phyloP scores from a whole-genome alignment of 2,113 vertebrate species.

The Amphiprion percula region DNA sequence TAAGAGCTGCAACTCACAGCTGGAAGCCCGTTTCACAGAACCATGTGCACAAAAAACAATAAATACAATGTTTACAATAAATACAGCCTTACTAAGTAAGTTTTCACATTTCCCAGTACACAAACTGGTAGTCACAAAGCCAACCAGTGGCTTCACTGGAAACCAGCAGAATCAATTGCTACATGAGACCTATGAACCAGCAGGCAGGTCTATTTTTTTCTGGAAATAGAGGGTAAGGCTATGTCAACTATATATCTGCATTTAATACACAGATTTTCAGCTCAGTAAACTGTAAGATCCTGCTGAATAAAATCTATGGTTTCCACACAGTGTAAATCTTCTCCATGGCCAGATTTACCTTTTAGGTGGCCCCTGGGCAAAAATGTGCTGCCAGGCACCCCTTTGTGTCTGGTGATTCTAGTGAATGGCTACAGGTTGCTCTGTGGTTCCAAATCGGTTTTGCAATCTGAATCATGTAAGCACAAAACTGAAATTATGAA shows the following conservation, averaged over 20 bases:
- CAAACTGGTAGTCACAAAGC: slow-evolving; percentile 59
- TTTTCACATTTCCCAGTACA: slow-evolving; percentile 59
- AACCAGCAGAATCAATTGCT: slow-evolving; percentile 62
- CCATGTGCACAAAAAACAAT: slow-evolving; percentile 36
- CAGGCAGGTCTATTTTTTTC: slow-evolving; percentile 56
- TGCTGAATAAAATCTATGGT: slow-evolving; percentile 24
- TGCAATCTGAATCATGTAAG: slow-evolving; percentile 3
- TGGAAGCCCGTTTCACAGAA: slow-evolving; percentile 77
- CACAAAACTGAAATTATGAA: slow-evolving; percentile 4
- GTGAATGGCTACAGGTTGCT: slow-evolving; percentile 7
- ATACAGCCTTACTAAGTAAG: slow-evolving; percentile 58
- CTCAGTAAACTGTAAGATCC: background rate
- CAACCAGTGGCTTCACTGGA: slow-evolving; percentile 74
- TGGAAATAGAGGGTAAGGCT: slow-evolving; percentile 57
- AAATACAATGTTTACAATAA: slow-evolving; percentile 73
- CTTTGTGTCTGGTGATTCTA: background rate
- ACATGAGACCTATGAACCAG: slow-evolving; percentile 72
- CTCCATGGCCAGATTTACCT: background rate
- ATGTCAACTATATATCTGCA: slow-evolving; percentile 25
- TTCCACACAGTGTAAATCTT: slow-evolving; percentile 37
- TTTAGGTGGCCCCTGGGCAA: background rate
- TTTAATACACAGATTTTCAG: slow-evolving; percentile 5
- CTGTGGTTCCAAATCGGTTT: slow-evolving; percentile 1
- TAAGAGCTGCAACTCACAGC: slow-evolving; percentile 51
- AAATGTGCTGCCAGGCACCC: background rate